Evolutionary conservation across 1,140 invertebrate species (phyloP).

Genomic region (Bicyclus anynana): DNA sequence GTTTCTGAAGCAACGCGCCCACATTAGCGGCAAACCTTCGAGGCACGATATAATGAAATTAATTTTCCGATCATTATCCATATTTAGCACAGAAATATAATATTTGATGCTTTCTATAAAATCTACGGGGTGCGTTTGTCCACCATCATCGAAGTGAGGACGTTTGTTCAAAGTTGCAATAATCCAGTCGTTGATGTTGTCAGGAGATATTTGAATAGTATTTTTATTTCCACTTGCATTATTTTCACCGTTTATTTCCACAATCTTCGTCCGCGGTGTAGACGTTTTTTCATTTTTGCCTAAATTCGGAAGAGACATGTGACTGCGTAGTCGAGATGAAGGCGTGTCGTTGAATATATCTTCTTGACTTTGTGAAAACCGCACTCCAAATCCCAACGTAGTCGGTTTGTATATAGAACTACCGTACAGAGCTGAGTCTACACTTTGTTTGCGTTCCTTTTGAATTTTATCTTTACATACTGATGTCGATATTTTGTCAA

Average conservation of each 20-base stretch:
- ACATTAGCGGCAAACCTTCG: slow-evolving; percentile 65
- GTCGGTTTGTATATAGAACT: slow-evolving; percentile 61
- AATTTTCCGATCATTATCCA: slow-evolving; percentile 53
- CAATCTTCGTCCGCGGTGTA: slow-evolving; percentile 47
- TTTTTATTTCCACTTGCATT: slow-evolving; percentile 31
- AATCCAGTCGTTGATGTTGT: slow-evolving; percentile 59
- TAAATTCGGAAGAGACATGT: slow-evolving; percentile 67
- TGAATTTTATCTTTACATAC: slow-evolving; percentile 45
- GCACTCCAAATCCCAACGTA: slow-evolving; percentile 60
- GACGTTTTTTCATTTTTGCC: slow-evolving; percentile 52
- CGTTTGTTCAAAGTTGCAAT: slow-evolving; percentile 54
- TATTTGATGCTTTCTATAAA: slow-evolving; percentile 66
- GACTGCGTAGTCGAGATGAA: slow-evolving; percentile 61
- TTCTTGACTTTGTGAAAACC: slow-evolving; percentile 68
- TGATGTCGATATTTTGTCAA: slow-evolving; percentile 64
- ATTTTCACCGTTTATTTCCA: slow-evolving; percentile 61
- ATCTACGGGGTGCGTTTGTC: slow-evolving; percentile 66
- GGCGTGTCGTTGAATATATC: slow-evolving; percentile 62
- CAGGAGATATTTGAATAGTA: slow-evolving; percentile 41
- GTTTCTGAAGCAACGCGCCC: slow-evolving; percentile 62
- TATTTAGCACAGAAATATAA: slow-evolving; percentile 61
- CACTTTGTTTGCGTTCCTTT: slow-evolving; percentile 41
- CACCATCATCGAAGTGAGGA: slow-evolving; percentile 64
- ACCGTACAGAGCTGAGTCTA: slow-evolving; percentile 39
- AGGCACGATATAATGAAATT: slow-evolving; percentile 64